Evolutionary conservation across 2,113 vertebrate species (phyloP).

Genomic region (Columba livia): DNA sequence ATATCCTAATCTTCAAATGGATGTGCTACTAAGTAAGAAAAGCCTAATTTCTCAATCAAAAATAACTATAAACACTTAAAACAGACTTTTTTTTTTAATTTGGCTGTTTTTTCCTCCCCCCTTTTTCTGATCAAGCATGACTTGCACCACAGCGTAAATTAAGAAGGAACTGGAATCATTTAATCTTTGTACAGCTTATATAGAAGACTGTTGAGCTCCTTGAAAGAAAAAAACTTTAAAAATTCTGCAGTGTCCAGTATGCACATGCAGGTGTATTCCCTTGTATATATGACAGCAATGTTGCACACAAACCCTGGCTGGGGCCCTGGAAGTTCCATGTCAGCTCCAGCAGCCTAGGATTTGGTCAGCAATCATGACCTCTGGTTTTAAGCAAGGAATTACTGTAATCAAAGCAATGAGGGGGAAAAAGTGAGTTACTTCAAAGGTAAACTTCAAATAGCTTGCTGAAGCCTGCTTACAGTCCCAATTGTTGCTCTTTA

Average conservation of each 20-base stretch:
- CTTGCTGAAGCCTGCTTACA: background rate
- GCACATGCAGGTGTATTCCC: background rate
- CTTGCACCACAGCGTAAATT: background rate
- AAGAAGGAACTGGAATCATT: background rate
- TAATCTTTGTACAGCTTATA: background rate
- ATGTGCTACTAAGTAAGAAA: background rate
- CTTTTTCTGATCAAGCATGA: background rate
- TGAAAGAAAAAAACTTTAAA: background rate
- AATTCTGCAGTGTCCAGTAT: fast-evolving
- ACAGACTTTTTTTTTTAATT: background rate
- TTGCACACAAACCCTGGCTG: background rate
- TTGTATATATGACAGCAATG: fast-evolving
- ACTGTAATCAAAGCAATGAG: fast-evolving
- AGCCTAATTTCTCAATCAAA: background rate
- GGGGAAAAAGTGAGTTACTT: background rate
- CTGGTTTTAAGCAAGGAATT: background rate
- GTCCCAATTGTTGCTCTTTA: background rate
- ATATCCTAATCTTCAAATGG: background rate
- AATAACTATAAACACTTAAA: background rate
- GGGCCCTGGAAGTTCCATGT: background rate
- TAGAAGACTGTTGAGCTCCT: background rate
- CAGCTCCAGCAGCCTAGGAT: background rate
- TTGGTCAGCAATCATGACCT: background rate
- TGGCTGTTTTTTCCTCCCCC: background rate
- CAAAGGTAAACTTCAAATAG: background rate